A percentile compares a stretch with the other conserved stretches of the same genome.
Conservation (phyloP, 2,113 vertebrate genomes). For the Charadrius vociferus region DNA sequence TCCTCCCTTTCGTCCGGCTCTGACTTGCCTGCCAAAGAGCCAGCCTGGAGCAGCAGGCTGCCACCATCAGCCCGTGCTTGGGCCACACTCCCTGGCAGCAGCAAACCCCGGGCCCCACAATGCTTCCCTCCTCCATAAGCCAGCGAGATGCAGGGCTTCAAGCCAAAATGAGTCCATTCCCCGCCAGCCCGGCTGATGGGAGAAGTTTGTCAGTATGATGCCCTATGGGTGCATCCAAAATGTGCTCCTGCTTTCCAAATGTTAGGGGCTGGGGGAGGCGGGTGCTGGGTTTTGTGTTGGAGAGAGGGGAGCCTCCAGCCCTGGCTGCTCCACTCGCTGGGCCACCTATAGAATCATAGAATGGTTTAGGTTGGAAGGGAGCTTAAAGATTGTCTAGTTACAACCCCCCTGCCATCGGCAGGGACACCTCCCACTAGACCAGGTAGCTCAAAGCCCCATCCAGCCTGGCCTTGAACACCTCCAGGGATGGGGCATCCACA, state of each 20-base stretch:
- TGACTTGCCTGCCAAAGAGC: neutral
- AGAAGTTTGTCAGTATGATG: neutral
- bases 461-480: too few species aligned
- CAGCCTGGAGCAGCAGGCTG: neutral
- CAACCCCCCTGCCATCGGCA: too few species aligned
- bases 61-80: neutral
- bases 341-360: neutral
- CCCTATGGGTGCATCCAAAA: neutral
- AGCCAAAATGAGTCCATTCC: neutral
- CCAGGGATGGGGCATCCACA: too few species aligned
- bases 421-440: too few species aligned
- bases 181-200: neutral
- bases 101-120: accelerated
- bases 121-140: neutral
- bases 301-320: neutral
- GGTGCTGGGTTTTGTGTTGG: accelerated
- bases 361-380: too few species aligned
- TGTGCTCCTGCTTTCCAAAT: neutral
- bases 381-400: too few species aligned
- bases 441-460: too few species aligned
- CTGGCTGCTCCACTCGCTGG: accelerated
- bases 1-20: neutral
- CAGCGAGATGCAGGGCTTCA: neutral
- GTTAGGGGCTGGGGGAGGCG: neutral
- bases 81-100: neutral